Evolutionary conservation across 2,113 vertebrate genomes (phyloP), one percentile per base, ranked within the genome.

Genomic region (Gavia stellata): DNA sequence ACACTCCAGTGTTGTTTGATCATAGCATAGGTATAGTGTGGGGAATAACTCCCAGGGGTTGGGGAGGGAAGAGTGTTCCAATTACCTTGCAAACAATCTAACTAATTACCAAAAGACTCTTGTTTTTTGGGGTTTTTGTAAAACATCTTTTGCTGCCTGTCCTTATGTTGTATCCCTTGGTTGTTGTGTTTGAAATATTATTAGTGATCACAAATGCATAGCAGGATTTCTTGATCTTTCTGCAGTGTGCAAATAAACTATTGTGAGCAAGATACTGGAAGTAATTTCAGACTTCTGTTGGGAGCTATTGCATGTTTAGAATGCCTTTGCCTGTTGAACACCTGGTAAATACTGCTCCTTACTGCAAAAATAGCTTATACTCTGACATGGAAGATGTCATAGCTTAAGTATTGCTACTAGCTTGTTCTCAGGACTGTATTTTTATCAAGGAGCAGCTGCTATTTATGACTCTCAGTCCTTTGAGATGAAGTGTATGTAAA

Each of bases 231-330:
- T 97, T 97, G 95, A 97, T 97, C 77, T 92, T 88, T 90, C 88
- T 93, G 93, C 94, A 93, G 81, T 91, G 95, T 97, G 92, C 95
- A 97, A 98, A 97, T 98, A 98, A 98, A 98, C 94, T 97, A 52
- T 98, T 98, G 97, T 95, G 96, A 98, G 97, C 97, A 98, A 98
- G 97, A 97, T 97, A 75, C 82, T 96, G 94, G 97, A 98, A 96
- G 94, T 89, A 97, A 87, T 97, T 97, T 97, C 97, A 92, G 95
- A 96, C 97, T 97, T 97, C 85, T 98, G 88, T 96, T 94, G 96
- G 93, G 85, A 95, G 95, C 96, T 82, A 14, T 47, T 97, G 91
- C 94, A 97, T 97, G 96, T 97, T 88, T 74, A 90, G 95, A 96
- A 96, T 94, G 94, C 81, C 84, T 95, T 81, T 96, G 89, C 93